Base-by-base conservation (phyloP, 2,888 invertebrate species). In the Masnerella sp. region DNA sequence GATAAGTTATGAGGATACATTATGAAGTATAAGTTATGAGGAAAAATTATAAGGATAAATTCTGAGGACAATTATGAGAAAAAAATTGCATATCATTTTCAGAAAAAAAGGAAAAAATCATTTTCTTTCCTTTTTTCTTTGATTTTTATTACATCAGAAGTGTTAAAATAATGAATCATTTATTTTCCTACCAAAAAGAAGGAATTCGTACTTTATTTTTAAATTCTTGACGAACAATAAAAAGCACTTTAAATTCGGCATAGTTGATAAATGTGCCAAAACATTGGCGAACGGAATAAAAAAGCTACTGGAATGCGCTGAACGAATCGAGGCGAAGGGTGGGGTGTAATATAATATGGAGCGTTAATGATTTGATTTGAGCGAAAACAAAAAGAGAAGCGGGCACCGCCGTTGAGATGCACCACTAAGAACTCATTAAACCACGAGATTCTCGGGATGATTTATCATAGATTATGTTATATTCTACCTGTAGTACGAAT, bases 321-420 rank as follows among this genome's bases (percentile, higher is more conserved):
- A 64, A 22, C 65, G 65, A 64, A 58, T 64, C 52, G 32, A 45
- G 67, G 32, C 49, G 45, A 40, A 65, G 38, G 65, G 45, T 32
- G 56, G 62, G 62, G 25, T 56, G 72, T 62, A 67, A 67, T 67
- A 73, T 73, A 67, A 73, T 73, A 73, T 74, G 67, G 62, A 71
- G 81, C 81, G 81, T 84, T 84, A 84, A 84, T 83, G 82, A 84
- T 84, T 86, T 83, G 83, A 86, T 84, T 85, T 83, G 82, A 84
- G 83, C 81, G 81, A 76, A 79, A 83, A 81, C 81, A 83, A 82
- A 80, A 68, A 70, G 32, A 59, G 18, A 11, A 59, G 5, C 34
- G 22, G 47, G 38, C 42, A 34, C 12, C 52, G 68, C 36, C 38
- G 65, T 83, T 36, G 75, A 54, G 58, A 71, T 34, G 28, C 75